Conservation (phyloP, 2,888 invertebrate genomes). For the Cantharis lateralis region DNA sequence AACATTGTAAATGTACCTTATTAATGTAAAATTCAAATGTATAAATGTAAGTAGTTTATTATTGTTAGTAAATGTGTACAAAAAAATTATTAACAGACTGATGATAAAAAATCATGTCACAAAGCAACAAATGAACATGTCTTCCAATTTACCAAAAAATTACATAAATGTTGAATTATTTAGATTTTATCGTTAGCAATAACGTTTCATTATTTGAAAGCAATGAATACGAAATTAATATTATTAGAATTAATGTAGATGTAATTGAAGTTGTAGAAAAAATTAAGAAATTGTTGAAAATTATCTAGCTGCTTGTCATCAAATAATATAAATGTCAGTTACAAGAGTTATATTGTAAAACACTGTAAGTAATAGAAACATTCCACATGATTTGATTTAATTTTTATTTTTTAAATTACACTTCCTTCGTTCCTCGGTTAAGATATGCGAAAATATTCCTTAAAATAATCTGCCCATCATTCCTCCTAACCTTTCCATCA, state of each 20-base stretch:
- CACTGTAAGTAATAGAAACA: neutral
- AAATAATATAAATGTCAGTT: constrained; percentile 22
- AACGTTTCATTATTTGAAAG: constrained; percentile 1
- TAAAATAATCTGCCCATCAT: no score
- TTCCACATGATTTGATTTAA: neutral
- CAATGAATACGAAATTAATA: neutral
- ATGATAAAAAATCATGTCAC: constrained; percentile 11
- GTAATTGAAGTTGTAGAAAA: constrained; percentile 15
- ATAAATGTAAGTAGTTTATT: constrained; percentile 16
- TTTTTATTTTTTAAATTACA: neutral
- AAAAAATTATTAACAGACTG: constrained; percentile 18
- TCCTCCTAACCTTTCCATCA: no score
- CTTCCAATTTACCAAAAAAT: constrained; percentile 35
- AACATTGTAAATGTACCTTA: constrained; percentile 19
- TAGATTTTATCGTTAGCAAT: constrained; percentile 12
- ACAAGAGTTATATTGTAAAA: constrained; percentile 16
- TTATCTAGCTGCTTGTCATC: constrained; percentile 19
- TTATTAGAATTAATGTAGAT: neutral
- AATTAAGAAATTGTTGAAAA: constrained; percentile 15
- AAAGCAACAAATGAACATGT: constrained; percentile 41
- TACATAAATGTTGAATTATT: constrained; percentile 10
- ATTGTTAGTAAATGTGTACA: constrained; percentile 25
- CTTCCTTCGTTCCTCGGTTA: neutral
- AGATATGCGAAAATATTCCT: no score
- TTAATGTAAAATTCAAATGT: constrained; percentile 16